Evolutionary conservation across 2,113 vertebrate genomes (phyloP).

Genomic region (Furnarius figulus): DNA sequence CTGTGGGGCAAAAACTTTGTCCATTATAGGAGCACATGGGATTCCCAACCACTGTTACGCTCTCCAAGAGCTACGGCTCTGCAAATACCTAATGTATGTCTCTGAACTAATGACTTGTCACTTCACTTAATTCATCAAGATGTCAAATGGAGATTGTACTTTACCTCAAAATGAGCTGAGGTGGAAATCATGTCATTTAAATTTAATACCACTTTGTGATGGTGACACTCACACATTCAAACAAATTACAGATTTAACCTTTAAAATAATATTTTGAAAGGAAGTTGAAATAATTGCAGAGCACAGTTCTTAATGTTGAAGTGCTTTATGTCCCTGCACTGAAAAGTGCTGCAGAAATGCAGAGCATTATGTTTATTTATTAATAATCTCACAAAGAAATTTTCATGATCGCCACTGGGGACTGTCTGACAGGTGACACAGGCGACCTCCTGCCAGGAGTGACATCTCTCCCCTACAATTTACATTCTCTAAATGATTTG

Average conservation of each 20-base stretch:
- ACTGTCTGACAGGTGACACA: constrained; percentile 60
- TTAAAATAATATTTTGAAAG: not conserved
- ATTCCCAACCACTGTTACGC: not conserved
- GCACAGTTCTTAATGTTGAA: not conserved
- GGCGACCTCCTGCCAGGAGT: constrained; percentile 57
- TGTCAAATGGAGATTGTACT: not conserved
- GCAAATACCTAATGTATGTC: not conserved
- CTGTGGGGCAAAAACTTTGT: not conserved
- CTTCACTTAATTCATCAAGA: not conserved
- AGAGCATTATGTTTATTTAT: constrained; percentile 63
- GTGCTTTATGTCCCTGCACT: not conserved
- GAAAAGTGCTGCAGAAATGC: constrained; percentile 18
- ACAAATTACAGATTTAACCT: not conserved
- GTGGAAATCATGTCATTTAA: not conserved
- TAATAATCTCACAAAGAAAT: constrained; percentile 51
- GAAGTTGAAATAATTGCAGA: not conserved
- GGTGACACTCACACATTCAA: not conserved
- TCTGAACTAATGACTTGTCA: not conserved
- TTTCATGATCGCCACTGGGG: constrained; percentile 47
- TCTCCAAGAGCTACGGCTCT: not conserved
- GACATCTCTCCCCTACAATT: constrained; percentile 61
- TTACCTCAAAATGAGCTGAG: not conserved
- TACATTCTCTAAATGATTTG: constrained; percentile 64
- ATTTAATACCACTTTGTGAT: not conserved
- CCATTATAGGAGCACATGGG: not conserved